A percentile compares a stretch with the other conserved stretches of the same genome.
These are phyloP conservation scores for Steatocranus sp. DNA, from an alignment of 2,797 vertebrate species.

Conservation along the genomic window DNA sequence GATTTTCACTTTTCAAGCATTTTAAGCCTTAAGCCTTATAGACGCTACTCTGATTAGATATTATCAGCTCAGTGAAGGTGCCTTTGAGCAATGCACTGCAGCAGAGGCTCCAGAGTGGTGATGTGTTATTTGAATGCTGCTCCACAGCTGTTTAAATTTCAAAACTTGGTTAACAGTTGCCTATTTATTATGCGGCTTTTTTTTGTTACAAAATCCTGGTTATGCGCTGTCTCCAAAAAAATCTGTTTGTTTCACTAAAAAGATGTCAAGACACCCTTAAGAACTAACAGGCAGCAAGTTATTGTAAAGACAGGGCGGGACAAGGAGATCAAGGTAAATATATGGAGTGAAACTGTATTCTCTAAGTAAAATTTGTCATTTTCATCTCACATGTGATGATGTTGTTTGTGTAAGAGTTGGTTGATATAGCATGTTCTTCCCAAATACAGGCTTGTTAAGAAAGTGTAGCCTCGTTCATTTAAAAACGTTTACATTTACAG, in stretches of 20 bases:
- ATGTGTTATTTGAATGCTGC: neutral
- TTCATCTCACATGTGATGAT: neutral
- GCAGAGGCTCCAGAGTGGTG: neutral
- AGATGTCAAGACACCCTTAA: neutral
- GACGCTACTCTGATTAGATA: slow-evolving; percentile 45
- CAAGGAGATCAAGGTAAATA: neutral
- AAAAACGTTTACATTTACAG: neutral
- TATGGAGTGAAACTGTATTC: neutral
- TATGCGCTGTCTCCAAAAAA: neutral
- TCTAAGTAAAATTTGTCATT: neutral
- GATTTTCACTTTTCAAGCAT: slow-evolving; percentile 40
- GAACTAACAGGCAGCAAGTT: neutral
- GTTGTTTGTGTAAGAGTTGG: too few relatives aligned
- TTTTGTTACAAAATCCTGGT: neutral
- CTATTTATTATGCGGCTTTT: neutral
- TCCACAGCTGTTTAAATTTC: neutral
- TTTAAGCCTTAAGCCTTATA: slow-evolving; percentile 31
- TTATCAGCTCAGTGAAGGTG: slow-evolving; percentile 47
- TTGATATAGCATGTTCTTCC: too few relatives aligned
- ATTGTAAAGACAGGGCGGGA: neutral
- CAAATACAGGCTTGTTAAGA: too few relatives aligned
- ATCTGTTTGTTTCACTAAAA: neutral
- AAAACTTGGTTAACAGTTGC: neutral
- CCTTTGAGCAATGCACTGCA: slow-evolving; percentile 42
- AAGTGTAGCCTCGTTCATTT: too few relatives aligned